Conservation (phyloP, 2,797 vertebrate genomes). For the Aeoliscus strigatus region DNA sequence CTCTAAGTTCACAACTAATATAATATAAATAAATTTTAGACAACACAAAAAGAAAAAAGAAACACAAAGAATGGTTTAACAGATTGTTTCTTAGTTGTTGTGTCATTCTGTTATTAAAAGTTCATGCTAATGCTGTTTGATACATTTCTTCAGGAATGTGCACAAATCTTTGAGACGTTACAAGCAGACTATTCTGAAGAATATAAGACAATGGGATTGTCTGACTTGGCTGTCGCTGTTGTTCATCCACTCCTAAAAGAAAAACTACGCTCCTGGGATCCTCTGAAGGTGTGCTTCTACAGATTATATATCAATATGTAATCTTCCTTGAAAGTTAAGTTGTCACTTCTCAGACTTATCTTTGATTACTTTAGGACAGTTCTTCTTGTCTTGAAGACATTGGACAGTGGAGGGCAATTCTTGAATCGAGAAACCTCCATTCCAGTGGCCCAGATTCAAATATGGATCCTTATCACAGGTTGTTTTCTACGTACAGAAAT, state of each 20-base stretch:
- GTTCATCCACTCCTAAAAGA: conserved; percentile 91
- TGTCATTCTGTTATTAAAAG: too few species aligned
- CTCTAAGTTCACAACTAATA: too few species aligned
- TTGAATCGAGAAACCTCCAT: conserved; percentile 86
- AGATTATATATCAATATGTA: background rate
- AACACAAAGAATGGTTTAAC: too few species aligned
- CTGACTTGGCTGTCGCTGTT: conserved; percentile 87
- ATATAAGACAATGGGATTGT: conserved; percentile 87
- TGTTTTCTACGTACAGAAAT: conserved; percentile 6
- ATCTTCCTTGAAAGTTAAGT: background rate
- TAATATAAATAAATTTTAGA: too few species aligned
- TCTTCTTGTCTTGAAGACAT: conserved; percentile 86
- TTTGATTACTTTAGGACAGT: conserved; percentile 78
- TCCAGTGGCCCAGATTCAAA: conserved; percentile 83
- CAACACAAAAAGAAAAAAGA: too few species aligned
- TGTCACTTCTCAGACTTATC: background rate
- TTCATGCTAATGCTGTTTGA: background rate
- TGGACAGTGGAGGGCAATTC: conserved; percentile 88
- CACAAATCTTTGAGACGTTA: conserved; percentile 84
- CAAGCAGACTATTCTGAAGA: conserved; percentile 95
- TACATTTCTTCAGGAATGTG: conserved; percentile 75
- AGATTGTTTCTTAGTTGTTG: too few species aligned
- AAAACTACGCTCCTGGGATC: conserved; percentile 90
- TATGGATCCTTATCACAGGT: conserved; percentile 97
- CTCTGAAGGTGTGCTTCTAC: conserved; percentile 79